Evolutionary conservation across 1,140 invertebrate species (phyloP).

Genomic region (Diabrotica undecimpunctata): DNA sequence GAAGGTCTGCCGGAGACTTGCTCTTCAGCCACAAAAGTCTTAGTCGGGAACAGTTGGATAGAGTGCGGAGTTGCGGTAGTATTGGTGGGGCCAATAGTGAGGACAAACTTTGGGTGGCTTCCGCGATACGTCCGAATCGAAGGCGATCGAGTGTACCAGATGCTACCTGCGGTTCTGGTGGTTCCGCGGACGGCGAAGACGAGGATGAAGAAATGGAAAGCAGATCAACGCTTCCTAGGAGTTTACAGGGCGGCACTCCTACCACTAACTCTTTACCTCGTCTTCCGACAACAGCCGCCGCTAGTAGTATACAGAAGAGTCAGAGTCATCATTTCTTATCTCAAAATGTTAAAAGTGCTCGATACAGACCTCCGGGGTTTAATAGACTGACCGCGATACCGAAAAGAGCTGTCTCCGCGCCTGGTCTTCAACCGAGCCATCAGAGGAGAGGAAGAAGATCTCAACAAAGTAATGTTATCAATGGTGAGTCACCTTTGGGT

Average conservation of each 20-base stretch:
- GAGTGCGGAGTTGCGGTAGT: conserved; percentile 76
- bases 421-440: conserved; percentile 61
- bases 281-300: conserved; percentile 61
- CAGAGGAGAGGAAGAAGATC: conserved; percentile 54
- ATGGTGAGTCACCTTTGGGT: conserved; percentile 48
- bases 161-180: conserved; percentile 61
- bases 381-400: conserved; percentile 52
- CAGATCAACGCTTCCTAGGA: conserved; percentile 61
- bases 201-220: conserved; percentile 56
- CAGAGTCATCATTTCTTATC: conserved; percentile 62
- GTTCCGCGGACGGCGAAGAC: conserved; percentile 60
- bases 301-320: conserved; percentile 62
- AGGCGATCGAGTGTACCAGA: conserved; percentile 67
- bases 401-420: conserved; percentile 68
- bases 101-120: conserved; percentile 53
- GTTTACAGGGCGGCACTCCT: conserved; percentile 56
- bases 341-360: conserved; percentile 72
- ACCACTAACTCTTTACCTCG: conserved; percentile 73
- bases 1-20: conserved; percentile 74
- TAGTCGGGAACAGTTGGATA: conserved; percentile 67
- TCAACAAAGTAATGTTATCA: conserved; percentile 53
- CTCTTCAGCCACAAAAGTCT: conserved; percentile 68
- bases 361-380: conserved; percentile 81
- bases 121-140: conserved; percentile 51
- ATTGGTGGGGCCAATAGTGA: conserved; percentile 66